Percentiles rank a stretch among this genome's conserved stretches.
phyloP scores from a whole-genome alignment of 2,888 invertebrate species.

The Orthosia gracilis region DNA sequence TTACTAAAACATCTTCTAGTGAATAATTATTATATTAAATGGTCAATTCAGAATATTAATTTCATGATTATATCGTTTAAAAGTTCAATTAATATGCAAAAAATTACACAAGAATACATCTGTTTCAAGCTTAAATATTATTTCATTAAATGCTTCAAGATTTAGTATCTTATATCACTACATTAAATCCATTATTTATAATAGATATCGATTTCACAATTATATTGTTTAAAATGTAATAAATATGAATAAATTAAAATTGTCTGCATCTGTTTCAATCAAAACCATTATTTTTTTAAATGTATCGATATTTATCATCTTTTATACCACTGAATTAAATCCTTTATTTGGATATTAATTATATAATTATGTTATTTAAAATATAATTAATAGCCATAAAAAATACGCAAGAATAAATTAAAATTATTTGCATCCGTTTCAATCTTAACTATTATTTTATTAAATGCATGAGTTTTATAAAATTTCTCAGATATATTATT shows the following conservation, averaged over 20 bases:
- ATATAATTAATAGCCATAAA: not conserved
- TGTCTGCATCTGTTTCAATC: not conserved
- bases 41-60: too few relatives aligned
- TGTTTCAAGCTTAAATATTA: too few relatives aligned
- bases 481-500: not conserved
- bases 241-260: constrained; percentile 8
- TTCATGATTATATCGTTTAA: not conserved
- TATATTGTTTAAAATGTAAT: not conserved
- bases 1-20: not conserved
- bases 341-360: not conserved
- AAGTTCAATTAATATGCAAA: not conserved
- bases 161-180: too few relatives aligned
- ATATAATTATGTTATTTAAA: not conserved
- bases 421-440: not conserved
- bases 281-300: too few relatives aligned
- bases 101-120: constrained; percentile 10
- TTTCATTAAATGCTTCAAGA: too few relatives aligned
- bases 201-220: not conserved
- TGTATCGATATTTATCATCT: too few relatives aligned
- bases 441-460: not conserved
- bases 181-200: not conserved
- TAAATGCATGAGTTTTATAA: constrained; percentile 1
- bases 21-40: too few relatives aligned
- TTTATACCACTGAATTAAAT: not conserved
- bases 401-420: constrained; percentile 6